phyloP scores from a whole-genome alignment of 2,113 vertebrate genomes.

The Chinchilla lanigera region DNA sequence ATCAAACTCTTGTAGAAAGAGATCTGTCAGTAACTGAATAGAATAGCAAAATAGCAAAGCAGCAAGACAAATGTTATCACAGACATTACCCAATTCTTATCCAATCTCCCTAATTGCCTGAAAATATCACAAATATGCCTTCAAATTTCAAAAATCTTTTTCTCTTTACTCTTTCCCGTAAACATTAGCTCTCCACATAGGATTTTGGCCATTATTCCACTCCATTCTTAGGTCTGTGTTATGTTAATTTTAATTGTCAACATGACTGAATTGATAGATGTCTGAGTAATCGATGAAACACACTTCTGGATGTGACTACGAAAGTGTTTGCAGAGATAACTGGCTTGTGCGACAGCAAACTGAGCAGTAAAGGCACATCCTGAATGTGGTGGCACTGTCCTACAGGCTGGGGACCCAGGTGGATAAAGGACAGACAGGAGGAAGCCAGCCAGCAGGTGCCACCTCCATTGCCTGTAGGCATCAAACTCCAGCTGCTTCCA shows the following conservation, averaged over 20 bases:
- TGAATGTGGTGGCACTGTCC: background rate
- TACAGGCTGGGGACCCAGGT: background rate
- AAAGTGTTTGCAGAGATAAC: background rate
- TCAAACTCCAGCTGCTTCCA: background rate
- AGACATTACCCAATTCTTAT: background rate
- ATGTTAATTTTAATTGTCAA: background rate
- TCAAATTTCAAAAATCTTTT: background rate
- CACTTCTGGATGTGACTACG: background rate
- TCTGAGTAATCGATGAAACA: background rate
- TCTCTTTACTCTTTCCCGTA: background rate
- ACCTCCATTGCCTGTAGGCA: background rate
- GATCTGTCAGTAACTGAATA: background rate
- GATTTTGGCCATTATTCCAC: background rate
- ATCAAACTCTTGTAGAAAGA: constrained; percentile 25
- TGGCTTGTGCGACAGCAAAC: background rate
- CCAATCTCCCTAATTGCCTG: background rate
- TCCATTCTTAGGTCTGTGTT: background rate
- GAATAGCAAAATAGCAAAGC: background rate
- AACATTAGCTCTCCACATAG: background rate
- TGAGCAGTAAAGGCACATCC: background rate
- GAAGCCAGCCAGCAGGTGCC: too few relatives aligned
- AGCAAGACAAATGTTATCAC: background rate
- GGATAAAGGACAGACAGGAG: background rate
- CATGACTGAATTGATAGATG: background rate
- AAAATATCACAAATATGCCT: background rate